Conservation (phyloP, 1,140 invertebrate species). For the Diachasmimorpha longicaudata region DNA sequence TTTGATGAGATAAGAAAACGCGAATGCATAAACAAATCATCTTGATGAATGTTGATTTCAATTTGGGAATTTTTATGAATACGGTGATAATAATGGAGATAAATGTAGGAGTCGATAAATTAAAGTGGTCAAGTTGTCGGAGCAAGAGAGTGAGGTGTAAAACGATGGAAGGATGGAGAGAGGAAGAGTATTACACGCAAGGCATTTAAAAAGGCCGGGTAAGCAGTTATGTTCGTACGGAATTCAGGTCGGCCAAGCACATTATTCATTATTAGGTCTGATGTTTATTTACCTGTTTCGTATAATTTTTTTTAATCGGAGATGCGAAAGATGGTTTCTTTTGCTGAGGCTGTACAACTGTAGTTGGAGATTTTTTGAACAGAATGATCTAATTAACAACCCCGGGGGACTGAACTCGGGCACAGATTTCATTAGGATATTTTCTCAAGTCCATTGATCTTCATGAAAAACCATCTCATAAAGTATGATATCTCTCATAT, state of each 20-base stretch:
- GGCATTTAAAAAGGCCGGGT: neutral
- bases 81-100: neutral
- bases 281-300: neutral
- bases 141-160: neutral
- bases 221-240: slow-evolving; percentile 2
- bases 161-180: neutral
- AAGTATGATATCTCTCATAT: too few relatives aligned
- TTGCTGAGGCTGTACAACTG: too few relatives aligned
- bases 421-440: too few relatives aligned
- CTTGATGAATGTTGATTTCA: neutral
- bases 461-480: too few relatives aligned
- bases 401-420: too few relatives aligned
- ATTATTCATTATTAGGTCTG: neutral
- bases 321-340: neutral
- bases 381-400: too few relatives aligned
- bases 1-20: neutral
- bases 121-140: neutral
- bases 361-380: too few relatives aligned
- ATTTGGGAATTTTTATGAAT: neutral
- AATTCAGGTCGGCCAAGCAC: neutral
- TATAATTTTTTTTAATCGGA: neutral
- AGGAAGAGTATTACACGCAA: neutral
- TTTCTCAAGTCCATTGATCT: too few relatives aligned
- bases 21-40: neutral
- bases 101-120: neutral